A percentile compares a stretch with the other conserved stretches of the same genome.
Evolutionary conservation across 2,888 invertebrate species (phyloP).

Genomic region (Aromia moschata): DNA sequence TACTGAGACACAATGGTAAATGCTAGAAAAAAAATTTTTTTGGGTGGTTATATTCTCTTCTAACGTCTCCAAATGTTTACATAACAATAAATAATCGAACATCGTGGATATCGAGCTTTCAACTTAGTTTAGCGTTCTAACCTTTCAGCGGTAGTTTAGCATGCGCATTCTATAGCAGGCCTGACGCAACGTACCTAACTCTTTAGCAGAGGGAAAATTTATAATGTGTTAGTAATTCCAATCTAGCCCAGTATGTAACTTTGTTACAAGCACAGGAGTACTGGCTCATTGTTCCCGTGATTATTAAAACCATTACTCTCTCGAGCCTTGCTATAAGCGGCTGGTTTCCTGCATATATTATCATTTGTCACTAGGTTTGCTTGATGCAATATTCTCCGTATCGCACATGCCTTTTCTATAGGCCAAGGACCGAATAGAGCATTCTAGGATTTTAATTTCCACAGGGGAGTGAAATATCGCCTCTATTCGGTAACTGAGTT

Average conservation of each 20-base stretch:
- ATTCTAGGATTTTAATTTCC: conserved; percentile 37
- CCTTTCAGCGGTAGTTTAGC: too few relatives aligned
- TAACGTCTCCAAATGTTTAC: too few relatives aligned
- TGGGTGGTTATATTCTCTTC: too few relatives aligned
- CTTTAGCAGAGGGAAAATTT: conserved; percentile 34
- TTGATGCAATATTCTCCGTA: conserved; percentile 35
- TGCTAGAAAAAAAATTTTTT: too few relatives aligned
- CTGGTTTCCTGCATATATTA: conserved; percentile 39
- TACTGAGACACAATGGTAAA: too few relatives aligned
- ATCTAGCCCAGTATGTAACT: conserved; percentile 39
- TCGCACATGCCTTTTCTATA: conserved; percentile 7
- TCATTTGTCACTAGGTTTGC: conserved; percentile 45
- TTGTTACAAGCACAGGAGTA: conserved; percentile 38
- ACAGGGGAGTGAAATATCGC: conserved; percentile 23
- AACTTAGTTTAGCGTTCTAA: too few relatives aligned
- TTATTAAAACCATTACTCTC: conserved; percentile 48
- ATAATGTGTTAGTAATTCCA: conserved; percentile 39
- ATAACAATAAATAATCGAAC: too few relatives aligned
- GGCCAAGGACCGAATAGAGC: conserved; percentile 8
- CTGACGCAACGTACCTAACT: conserved; percentile 34
- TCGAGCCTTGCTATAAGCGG: conserved; percentile 36
- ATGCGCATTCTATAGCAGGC: conserved; percentile 4
- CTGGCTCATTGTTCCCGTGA: conserved; percentile 43
- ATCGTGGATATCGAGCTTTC: too few relatives aligned
- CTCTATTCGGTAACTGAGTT: too few relatives aligned